Conservation (phyloP, 2,113 vertebrate genomes). For the Chunga burmeisteri region DNA sequence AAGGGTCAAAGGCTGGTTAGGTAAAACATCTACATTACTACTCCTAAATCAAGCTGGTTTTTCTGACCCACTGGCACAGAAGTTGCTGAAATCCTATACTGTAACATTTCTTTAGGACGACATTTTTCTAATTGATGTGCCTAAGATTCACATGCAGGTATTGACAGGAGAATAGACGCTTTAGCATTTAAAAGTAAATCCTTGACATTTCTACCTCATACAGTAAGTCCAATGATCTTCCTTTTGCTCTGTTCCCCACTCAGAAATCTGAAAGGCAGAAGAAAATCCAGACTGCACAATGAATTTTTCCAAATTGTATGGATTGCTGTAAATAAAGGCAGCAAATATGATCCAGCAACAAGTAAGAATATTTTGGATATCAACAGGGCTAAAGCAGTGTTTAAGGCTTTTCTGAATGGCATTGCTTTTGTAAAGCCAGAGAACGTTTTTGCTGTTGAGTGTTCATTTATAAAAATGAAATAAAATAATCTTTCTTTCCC, state of each 20-base stretch:
- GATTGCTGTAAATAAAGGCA: not conserved
- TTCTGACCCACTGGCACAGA: not conserved
- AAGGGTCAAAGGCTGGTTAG: not conserved
- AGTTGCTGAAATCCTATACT: not conserved
- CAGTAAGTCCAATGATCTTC: not conserved
- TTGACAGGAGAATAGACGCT: not conserved
- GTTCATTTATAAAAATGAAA: not conserved
- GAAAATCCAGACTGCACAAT: not conserved
- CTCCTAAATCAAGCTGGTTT: not conserved
- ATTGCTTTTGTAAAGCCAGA: not conserved
- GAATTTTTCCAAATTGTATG: not conserved
- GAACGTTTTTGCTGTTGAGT: not conserved
- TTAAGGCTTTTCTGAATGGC: not conserved
- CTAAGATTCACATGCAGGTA: not conserved
- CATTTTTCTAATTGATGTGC: not conserved
- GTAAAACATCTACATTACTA: not conserved
- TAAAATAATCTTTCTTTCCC: not conserved
- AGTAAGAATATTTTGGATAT: not conserved
- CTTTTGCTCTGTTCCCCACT: not conserved
- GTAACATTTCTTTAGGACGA: not conserved
- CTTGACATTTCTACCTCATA: slow-evolving; percentile 5
- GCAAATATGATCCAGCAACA: not conserved
- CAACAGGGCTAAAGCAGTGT: not conserved
- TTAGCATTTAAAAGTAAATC: slow-evolving; percentile 18
- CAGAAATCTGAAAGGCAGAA: not conserved